These are phyloP conservation scores for Liasis olivaceus DNA, from an alignment of 2,797 vertebrate genomes.

Conservation along the genomic window DNA sequence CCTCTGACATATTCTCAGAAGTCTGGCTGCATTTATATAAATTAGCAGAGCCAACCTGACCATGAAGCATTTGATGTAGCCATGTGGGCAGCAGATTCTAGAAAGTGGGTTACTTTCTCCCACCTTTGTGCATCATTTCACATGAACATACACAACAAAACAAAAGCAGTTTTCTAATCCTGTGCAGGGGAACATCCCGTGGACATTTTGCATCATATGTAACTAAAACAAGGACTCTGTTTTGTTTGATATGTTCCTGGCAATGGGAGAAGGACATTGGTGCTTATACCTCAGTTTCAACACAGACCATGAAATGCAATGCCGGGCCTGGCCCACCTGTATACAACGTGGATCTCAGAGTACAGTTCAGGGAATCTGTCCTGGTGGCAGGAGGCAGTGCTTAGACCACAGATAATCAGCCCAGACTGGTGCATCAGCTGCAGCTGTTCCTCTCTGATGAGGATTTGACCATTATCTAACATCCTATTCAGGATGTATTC, in stretches of 20 bases:
- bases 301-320: not conserved
- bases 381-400: not conserved
- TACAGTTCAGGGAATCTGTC: not conserved
- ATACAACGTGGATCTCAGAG: not conserved
- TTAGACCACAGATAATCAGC: not conserved
- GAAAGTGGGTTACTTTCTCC: not conserved
- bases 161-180: not conserved
- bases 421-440: not conserved
- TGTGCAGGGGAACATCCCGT: not conserved
- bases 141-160: not conserved
- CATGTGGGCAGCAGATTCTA: not conserved
- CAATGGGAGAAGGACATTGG: not conserved
- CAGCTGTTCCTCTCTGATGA: not conserved
- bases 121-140: not conserved
- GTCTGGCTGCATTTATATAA: not conserved
- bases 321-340: not conserved
- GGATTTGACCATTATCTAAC: not conserved
- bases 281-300: not conserved
- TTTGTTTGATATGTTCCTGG: not conserved
- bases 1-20: not conserved
- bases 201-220: not conserved
- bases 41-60: not conserved
- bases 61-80: not conserved
- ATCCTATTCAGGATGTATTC: not conserved
- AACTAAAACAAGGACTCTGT: not conserved